phyloP scores from a whole-genome alignment of 2,797 vertebrate species.

The Chloroceryle inda region DNA sequence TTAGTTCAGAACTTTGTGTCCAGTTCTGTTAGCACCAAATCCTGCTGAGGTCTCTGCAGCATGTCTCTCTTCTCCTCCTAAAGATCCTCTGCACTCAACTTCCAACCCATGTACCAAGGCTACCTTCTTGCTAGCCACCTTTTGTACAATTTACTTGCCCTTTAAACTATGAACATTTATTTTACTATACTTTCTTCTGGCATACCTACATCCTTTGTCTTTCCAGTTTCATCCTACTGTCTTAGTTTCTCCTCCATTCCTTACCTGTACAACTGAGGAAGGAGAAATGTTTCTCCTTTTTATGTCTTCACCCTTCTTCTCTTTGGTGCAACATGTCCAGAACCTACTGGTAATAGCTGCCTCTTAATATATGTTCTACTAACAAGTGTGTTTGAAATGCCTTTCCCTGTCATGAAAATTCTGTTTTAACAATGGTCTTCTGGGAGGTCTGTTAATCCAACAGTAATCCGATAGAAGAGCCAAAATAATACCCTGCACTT shows the following conservation, averaged over 20 bases:
- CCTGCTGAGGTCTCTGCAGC: background rate
- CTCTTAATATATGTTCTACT: background rate
- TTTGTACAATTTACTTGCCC: background rate
- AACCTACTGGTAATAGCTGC: background rate
- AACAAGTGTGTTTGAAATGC: background rate
- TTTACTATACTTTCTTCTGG: background rate
- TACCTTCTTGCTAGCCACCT: background rate
- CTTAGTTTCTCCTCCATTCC: background rate
- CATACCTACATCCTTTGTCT: background rate
- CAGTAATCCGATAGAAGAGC: background rate
- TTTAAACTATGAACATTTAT: background rate
- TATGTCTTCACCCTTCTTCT: background rate
- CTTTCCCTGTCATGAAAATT: background rate
- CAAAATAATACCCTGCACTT: background rate
- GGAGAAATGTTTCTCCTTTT: background rate
- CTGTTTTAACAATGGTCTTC: background rate
- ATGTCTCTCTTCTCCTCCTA: background rate
- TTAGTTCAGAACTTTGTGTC: background rate
- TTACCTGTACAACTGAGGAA: background rate
- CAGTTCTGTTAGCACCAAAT: background rate
- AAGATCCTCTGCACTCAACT: background rate
- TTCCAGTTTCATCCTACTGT: background rate
- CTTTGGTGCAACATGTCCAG: background rate
- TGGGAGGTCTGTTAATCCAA: background rate
- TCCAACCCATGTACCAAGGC: background rate